A percentile compares a stretch with the other conserved stretches of the same genome.
Evolutionary conservation across 2,113 vertebrate species (phyloP).

Genomic region (Vulpes lagopus): DNA sequence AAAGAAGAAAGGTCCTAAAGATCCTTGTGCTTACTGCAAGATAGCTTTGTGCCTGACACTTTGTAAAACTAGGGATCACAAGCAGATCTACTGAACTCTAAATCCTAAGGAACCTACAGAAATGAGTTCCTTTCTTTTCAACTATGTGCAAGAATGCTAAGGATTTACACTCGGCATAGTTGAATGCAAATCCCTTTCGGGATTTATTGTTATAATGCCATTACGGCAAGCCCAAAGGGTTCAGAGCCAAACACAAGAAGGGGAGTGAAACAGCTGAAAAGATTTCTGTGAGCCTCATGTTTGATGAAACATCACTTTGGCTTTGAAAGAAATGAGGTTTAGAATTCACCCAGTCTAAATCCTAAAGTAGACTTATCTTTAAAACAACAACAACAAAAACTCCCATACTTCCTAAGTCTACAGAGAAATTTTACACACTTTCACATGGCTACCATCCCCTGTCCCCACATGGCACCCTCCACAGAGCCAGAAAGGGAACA

Average conservation of each 20-base stretch:
- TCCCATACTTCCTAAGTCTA: background rate
- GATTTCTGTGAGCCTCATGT: background rate
- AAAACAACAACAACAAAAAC: background rate
- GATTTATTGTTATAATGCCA: background rate
- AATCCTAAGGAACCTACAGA: background rate
- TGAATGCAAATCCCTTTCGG: background rate
- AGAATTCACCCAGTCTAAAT: slow-evolving; percentile 39
- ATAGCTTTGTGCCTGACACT: background rate
- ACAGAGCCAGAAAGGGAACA: background rate
- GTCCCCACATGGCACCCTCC: too few relatives aligned
- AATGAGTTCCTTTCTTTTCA: background rate
- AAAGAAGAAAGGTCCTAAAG: background rate
- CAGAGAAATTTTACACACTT: background rate
- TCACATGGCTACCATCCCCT: background rate
- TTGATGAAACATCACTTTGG: background rate
- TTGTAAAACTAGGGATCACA: background rate
- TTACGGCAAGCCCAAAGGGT: background rate
- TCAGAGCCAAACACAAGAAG: slow-evolving; percentile 30
- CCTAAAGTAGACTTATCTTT: slow-evolving; percentile 18
- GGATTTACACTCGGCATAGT: background rate
- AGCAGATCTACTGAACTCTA: background rate
- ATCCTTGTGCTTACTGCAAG: background rate
- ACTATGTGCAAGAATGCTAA: slow-evolving; percentile 9
- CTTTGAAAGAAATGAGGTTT: slow-evolving; percentile 49
- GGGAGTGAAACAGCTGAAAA: slow-evolving; percentile 23